Evolutionary conservation across 2,113 vertebrate genomes (phyloP), one percentile per base, ranked within the genome.

Genomic region (Kryptolebias marmoratus): DNA sequence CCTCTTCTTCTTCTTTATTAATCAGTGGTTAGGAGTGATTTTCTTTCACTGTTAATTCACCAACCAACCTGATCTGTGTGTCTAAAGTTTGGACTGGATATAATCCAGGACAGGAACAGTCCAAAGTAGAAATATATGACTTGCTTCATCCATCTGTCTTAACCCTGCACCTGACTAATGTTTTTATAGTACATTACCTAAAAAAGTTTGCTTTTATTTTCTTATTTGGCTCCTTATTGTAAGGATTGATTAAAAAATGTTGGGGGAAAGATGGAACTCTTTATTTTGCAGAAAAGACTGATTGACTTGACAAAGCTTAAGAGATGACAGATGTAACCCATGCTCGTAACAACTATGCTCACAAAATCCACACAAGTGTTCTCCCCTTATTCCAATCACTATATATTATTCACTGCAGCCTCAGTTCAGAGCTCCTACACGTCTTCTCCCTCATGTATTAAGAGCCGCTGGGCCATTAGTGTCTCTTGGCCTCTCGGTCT

Each of bases 11-110:
- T 77, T 74, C 72, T 78, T 9, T 28, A 9, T 9, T 18, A 76
- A 84, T 79, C 67, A 78, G 75, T 89, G 87, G 91, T 88, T 81
- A 92, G 75, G 83, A 47, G 71, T 82, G 84, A 88, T 85, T 87
- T 77, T 53, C 68, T 89, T 89, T 87, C 83, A 85, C 77, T 75
- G 79, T 64, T 81, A 86, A 87, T 81, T 81, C 75, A 70, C 63
- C 69, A 58, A 68, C 80, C 73, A 47, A 84, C 85, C 75, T 75
- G 79, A 80, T 77, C 70, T 70, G 81, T 77, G 60, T 75, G 80
- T 83, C 70, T 83, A 71, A 74, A 75, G 73, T 85, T 87, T 85
- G 65, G 14, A 82, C 73, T 87, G 85, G 82, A 81, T 18, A 1
- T 55, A 44, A 42, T 84, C 81, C 88, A 92, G 75, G 54, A 72